Conservation (phyloP, 2,113 vertebrate genomes). For the Formicarius rufipectus region DNA sequence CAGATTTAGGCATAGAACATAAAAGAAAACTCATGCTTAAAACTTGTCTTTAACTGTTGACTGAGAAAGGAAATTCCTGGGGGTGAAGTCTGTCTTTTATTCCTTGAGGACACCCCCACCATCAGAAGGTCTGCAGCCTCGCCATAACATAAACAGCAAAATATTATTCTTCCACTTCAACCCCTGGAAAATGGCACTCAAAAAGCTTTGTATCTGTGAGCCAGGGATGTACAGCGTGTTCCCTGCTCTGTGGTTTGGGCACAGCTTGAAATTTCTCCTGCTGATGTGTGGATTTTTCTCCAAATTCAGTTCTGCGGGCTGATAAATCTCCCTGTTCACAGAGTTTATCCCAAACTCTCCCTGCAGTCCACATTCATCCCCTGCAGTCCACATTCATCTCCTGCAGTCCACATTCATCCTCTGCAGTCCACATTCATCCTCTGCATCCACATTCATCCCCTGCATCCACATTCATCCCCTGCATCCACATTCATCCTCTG, state of each 20-base stretch:
- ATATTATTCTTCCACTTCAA: background rate
- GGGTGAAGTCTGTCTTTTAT: background rate
- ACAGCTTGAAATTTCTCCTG: background rate
- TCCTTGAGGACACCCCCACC: background rate
- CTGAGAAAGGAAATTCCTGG: background rate
- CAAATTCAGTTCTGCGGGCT: background rate
- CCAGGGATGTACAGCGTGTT: background rate
- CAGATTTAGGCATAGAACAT: background rate
- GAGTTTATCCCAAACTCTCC: background rate
- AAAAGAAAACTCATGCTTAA: background rate
- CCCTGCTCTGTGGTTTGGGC: background rate
- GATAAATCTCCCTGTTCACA: background rate
- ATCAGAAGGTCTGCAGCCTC: background rate
- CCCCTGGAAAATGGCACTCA: background rate
- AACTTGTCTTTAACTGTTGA: background rate
- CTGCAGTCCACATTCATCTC: too few relatives aligned
- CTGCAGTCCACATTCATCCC: background rate
- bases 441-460: too few relatives aligned
- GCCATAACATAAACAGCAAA: background rate
- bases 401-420: too few relatives aligned
- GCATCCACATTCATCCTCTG: too few relatives aligned
- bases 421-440: too few relatives aligned
- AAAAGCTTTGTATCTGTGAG: background rate
- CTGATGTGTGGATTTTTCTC: background rate
- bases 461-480: too few relatives aligned